phyloP scores from a whole-genome alignment of 2,888 invertebrate species.

The Nephrotoma appendiculata region DNA sequence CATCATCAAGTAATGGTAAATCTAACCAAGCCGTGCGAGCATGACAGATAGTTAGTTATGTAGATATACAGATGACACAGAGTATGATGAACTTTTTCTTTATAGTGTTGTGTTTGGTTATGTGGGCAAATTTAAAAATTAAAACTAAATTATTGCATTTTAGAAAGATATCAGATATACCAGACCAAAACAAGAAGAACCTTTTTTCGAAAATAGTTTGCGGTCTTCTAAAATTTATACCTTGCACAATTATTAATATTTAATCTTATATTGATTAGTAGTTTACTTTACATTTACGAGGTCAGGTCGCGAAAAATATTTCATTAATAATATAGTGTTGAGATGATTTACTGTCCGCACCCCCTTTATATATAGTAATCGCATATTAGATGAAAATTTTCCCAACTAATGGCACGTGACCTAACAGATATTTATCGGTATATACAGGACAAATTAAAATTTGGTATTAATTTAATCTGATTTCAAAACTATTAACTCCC shows the following conservation, averaged over 20 bases:
- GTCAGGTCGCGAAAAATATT: no score
- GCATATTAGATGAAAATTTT: neutral
- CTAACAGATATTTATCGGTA: neutral
- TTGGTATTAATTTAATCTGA: neutral
- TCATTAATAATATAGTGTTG: neutral
- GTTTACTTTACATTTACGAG: neutral
- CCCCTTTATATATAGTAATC: neutral
- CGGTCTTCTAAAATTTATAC: no score
- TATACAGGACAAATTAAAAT: neutral
- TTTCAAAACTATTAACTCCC: neutral
- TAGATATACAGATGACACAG: no score
- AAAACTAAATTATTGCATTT: neutral
- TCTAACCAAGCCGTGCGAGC: no score
- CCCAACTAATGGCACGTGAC: neutral
- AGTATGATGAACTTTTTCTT: neutral
- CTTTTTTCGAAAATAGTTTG: neutral
- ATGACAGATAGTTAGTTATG: no score
- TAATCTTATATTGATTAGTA: neutral
- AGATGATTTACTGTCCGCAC: neutral
- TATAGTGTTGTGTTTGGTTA: neutral
- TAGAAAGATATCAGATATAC: neutral
- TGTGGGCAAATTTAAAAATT: neutral
- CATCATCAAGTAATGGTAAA: no score
- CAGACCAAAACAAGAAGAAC: no score
- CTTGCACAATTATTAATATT: neutral